Evolutionary conservation across 2,797 vertebrate species (phyloP).

Genomic region (Antennarius maculatus): DNA sequence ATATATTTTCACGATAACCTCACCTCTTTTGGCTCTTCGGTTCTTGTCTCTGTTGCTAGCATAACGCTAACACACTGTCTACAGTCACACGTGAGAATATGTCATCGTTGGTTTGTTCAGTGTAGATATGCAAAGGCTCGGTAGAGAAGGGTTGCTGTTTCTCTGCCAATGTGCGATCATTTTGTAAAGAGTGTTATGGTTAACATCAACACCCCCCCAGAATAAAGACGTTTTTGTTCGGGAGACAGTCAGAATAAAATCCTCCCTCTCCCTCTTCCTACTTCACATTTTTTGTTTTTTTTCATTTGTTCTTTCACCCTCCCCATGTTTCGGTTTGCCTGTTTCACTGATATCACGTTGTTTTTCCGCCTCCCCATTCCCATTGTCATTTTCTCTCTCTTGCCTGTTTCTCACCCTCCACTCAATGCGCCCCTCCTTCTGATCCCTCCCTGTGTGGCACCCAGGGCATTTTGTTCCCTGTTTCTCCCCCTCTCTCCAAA

Average conservation of each 20-base stretch:
- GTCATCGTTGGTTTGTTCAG: too few relatives aligned
- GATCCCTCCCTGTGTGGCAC: slow-evolving; percentile 46
- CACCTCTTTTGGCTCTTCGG: too few relatives aligned
- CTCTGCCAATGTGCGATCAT: too few relatives aligned
- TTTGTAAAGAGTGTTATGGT: neutral
- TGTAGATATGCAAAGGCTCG: too few relatives aligned
- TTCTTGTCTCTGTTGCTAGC: too few relatives aligned
- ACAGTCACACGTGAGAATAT: too few relatives aligned
- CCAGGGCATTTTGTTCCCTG: slow-evolving; percentile 56
- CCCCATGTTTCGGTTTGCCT: slow-evolving; percentile 46
- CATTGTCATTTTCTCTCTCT: slow-evolving; percentile 48
- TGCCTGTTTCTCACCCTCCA: slow-evolving; percentile 40
- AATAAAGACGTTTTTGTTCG: slow-evolving; percentile 74
- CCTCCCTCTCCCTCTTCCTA: slow-evolving; percentile 49
- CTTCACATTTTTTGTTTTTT: slow-evolving; percentile 2
- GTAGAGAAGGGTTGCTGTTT: too few relatives aligned
- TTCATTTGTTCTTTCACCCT: slow-evolving; percentile 57
- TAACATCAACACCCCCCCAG: slow-evolving; percentile 39
- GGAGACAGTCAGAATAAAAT: slow-evolving; percentile 47
- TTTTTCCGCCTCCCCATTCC: slow-evolving; percentile 37
- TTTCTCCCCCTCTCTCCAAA: slow-evolving; percentile 25
- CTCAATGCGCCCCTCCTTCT: slow-evolving; percentile 37
- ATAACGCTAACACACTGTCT: too few relatives aligned
- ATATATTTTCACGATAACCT: too few relatives aligned
- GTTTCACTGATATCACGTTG: slow-evolving; percentile 63